Evolutionary conservation across 2,888 invertebrate species (phyloP), one percentile per base, ranked within the genome.

Genomic region (Lypha dubia): DNA sequence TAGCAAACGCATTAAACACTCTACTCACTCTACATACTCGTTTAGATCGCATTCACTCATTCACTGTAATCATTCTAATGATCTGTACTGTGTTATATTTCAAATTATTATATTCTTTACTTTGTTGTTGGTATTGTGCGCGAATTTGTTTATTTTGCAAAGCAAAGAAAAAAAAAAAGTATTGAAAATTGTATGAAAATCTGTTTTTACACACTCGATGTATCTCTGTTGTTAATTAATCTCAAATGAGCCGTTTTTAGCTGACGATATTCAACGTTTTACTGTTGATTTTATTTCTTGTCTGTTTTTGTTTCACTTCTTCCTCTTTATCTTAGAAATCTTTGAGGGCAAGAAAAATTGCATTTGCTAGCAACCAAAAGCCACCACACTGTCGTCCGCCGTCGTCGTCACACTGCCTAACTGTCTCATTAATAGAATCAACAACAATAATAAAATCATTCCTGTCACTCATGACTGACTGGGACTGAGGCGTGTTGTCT

Each of bases 201-300:
- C 38, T 73, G 60, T 68, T 68, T 85, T 76, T 80, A 51, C 73
- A 80, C 62, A 77, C 60, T 70, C 60, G 68, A 41, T 82, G 74
- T 79, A 74, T 63, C 73, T 68, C 71, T 85, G 80, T 73, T 79
- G 79, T 85, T 84, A 84, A 82, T 85, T 82, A 84, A 83, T 76
- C 77, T 56, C 60, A 80, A 83, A 83, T 86, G 83, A 81, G 84
- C 65, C 84, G 84, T 81, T 84, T 86, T 84, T 75, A 77, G 74
- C 75, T 53, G 67, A 80, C 83, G 71, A 71, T 68, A 68, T 79
- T 77, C 35, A 65, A 20, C 67, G 28, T 46, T 68, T 32, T 53
- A 76, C 53, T 60, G 56, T 71, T 60, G 41, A 22, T 71, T 60
- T 82, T 41, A 22, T 17, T 60, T 60, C 35, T 20, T 51, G 41